Conservation (phyloP, 1,140 invertebrate genomes). For the Pogonus chalceus region DNA sequence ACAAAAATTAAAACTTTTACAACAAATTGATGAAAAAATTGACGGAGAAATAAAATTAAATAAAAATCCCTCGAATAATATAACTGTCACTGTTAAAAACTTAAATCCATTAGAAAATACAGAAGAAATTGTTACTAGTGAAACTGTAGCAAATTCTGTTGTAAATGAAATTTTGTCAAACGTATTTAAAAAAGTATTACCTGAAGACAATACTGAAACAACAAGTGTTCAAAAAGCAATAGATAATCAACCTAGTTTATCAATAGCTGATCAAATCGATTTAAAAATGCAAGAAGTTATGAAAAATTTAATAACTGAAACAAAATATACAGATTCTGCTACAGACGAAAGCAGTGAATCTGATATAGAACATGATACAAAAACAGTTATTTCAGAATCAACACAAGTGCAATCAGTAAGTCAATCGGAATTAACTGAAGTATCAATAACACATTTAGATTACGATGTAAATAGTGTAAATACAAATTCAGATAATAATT, state of each 20-base stretch:
- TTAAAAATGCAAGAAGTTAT: constrained; percentile 31
- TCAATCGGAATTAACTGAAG: neutral
- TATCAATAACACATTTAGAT: neutral
- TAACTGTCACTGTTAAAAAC: neutral
- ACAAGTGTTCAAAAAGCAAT: constrained; percentile 11
- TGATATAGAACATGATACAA: constrained; percentile 5
- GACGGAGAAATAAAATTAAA: neutral
- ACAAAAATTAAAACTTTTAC: too few relatives aligned
- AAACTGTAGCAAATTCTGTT: constrained; percentile 8
- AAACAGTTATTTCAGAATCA: constrained; percentile 11
- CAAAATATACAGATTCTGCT: constrained; percentile 23
- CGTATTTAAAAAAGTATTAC: too few relatives aligned
- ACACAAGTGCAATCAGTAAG: neutral
- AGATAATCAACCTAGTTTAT: constrained; percentile 15
- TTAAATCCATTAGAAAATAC: neutral
- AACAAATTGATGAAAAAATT: too few relatives aligned
- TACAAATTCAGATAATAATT: neutral
- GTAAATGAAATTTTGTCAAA: neutral
- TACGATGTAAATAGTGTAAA: constrained; percentile 9
- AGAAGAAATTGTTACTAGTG: constrained; percentile 21
- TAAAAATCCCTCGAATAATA: neutral
- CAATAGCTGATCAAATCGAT: constrained; percentile 29
- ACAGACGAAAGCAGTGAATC: constrained; percentile 26
- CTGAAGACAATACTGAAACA: constrained; percentile 5
- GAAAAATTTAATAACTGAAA: constrained; percentile 22